Evolutionary conservation across 2,888 invertebrate genomes (phyloP).

Genomic region (Pseudanteris insignis): DNA sequence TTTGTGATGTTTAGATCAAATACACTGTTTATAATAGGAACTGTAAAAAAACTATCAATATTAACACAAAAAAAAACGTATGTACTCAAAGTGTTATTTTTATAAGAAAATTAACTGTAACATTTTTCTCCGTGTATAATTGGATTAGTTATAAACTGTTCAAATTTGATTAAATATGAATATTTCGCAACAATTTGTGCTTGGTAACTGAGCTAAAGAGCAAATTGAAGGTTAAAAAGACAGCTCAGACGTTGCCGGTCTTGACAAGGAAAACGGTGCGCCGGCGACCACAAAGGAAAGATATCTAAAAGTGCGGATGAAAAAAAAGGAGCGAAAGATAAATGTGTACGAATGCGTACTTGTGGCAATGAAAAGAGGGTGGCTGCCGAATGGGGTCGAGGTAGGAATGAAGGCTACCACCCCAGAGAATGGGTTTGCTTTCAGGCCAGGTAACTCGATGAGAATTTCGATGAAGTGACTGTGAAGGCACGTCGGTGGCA

Average conservation of each 20-base stretch:
- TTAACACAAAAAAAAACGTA: no score
- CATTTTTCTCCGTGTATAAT: no score
- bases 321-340: conserved; percentile 20
- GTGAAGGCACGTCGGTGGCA: conserved; percentile 35
- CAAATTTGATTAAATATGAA: no score
- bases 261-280: conserved; percentile 7
- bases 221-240: conserved; percentile 2
- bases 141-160: no score
- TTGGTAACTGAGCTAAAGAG: neutral
- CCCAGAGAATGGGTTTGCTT: conserved; percentile 57
- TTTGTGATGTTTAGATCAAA: no score
- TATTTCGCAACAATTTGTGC: neutral
- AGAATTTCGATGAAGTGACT: conserved; percentile 60
- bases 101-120: no score
- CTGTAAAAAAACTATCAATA: no score
- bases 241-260: neutral
- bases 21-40: no score
- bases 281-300: conserved; percentile 23
- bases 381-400: conserved; percentile 41
- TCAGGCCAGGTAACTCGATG: conserved; percentile 52
- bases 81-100: no score
- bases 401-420: conserved; percentile 46
- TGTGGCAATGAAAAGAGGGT: conserved; percentile 35
- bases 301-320: conserved; percentile 15
- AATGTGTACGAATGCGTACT: conserved; percentile 33